A percentile compares a stretch with the other conserved stretches of the same genome.
Conservation (phyloP, 2,888 invertebrate species). For the Metopia argyrocephala region DNA sequence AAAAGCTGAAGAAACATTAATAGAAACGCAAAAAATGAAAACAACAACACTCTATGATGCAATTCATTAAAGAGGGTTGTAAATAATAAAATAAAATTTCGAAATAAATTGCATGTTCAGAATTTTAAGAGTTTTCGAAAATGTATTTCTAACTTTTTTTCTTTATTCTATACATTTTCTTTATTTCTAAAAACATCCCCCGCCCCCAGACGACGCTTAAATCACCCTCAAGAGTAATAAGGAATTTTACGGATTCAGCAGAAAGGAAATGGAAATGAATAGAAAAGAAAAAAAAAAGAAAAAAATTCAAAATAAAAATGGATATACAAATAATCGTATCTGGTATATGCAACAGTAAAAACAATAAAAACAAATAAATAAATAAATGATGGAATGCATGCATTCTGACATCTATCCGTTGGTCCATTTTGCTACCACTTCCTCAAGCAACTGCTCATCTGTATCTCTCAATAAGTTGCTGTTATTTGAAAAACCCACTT, state of each 20-base stretch:
- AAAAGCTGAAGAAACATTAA: no score
- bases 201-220: not conserved
- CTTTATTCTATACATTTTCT: not conserved
- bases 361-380: not conserved
- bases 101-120: constrained; percentile 58
- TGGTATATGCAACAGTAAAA: no score
- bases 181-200: not conserved
- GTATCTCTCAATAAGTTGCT: not conserved
- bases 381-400: not conserved
- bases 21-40: constrained; percentile 54
- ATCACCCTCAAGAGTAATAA: constrained; percentile 5
- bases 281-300: not conserved
- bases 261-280: not conserved
- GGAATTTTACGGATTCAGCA: not conserved
- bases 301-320: no score
- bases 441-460: not conserved
- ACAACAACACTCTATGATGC: no score
- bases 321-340: no score
- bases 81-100: constrained; percentile 43
- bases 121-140: constrained; percentile 49
- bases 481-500: not conserved
- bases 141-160: not conserved
- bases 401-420: not conserved
- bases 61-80: constrained; percentile 39
- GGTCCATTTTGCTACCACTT: not conserved